Evolutionary conservation across 2,888 invertebrate species (phyloP).

Genomic region (Mythimna lalbum): DNA sequence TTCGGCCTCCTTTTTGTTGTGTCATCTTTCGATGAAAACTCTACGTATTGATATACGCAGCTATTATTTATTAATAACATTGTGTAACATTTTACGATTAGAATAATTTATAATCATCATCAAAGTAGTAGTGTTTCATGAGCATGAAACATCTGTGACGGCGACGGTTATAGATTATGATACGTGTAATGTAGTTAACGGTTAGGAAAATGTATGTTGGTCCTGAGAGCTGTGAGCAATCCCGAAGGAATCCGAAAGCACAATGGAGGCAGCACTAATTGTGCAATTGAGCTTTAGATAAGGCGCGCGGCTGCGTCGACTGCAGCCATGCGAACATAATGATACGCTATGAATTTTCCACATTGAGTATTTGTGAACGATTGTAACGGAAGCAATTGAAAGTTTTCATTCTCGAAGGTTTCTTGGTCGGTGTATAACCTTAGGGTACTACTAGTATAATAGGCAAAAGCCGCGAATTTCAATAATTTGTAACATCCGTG

Average conservation of each 20-base stretch:
- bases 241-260: slow-evolving; percentile 87
- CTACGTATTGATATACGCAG: too few species aligned
- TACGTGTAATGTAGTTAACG: slow-evolving; percentile 44
- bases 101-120: slow-evolving; percentile 59
- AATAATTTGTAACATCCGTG: too few species aligned
- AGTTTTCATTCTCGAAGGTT: slow-evolving; percentile 17
- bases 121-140: too few species aligned
- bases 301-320: slow-evolving; percentile 67
- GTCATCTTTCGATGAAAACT: too few species aligned
- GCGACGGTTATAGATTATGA: slow-evolving; percentile 51
- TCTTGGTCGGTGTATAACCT: slow-evolving; percentile 1
- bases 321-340: slow-evolving; percentile 64
- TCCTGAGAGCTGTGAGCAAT: slow-evolving; percentile 72
- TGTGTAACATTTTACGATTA: slow-evolving; percentile 64
- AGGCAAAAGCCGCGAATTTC: too few species aligned
- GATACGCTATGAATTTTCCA: slow-evolving; percentile 65
- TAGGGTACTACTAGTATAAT: too few species aligned
- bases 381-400: slow-evolving; percentile 40
- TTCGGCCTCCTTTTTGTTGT: too few species aligned
- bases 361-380: slow-evolving; percentile 59
- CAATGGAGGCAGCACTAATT: slow-evolving; percentile 80
- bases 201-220: slow-evolving; percentile 63
- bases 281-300: slow-evolving; percentile 85
- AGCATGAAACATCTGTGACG: slow-evolving; percentile 48
- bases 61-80: slow-evolving; percentile 65